Percentiles rank a stretch among this genome's conserved stretches.
Evolutionary conservation across 2,113 vertebrate species (phyloP).

Genomic region (Alouatta palliata): DNA sequence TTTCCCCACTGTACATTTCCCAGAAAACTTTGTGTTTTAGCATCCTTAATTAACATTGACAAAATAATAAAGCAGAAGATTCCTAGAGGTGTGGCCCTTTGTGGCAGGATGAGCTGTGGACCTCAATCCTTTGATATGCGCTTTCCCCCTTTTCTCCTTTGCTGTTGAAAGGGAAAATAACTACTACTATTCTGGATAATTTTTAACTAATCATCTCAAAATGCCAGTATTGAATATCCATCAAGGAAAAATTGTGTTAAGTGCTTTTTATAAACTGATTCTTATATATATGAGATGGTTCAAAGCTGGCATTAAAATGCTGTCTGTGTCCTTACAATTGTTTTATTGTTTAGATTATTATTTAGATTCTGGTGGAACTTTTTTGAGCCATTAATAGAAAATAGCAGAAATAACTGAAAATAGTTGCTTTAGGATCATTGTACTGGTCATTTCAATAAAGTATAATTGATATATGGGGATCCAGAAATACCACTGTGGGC

Average conservation of each 20-base stretch:
- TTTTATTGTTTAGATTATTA: not conserved
- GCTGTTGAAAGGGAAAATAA: slow-evolving; percentile 1
- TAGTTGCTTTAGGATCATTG: not conserved
- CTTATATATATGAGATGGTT: not conserved
- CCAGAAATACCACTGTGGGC: not conserved
- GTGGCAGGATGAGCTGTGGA: not conserved
- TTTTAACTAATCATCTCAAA: slow-evolving; percentile 7
- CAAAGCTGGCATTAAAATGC: slow-evolving; percentile 9
- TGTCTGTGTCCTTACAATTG: not conserved
- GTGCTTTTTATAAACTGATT: slow-evolving; percentile 27
- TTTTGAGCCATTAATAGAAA: slow-evolving; percentile 32
- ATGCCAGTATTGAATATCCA: not conserved
- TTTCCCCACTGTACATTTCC: not conserved
- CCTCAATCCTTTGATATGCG: not conserved
- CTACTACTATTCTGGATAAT: not conserved
- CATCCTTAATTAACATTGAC: slow-evolving; percentile 36
- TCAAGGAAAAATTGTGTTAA: not conserved
- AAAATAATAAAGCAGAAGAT: not conserved
- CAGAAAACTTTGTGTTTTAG: slow-evolving; percentile 16
- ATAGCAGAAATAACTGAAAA: slow-evolving; percentile 46
- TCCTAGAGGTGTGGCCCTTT: not conserved
- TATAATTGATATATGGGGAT: not conserved
- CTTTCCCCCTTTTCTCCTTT: not conserved
- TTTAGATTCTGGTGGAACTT: slow-evolving; percentile 37
- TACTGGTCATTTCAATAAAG: slow-evolving; percentile 35